Conservation (phyloP, 1,140 invertebrate species). For the Pseudomyrmex flavicornis region DNA sequence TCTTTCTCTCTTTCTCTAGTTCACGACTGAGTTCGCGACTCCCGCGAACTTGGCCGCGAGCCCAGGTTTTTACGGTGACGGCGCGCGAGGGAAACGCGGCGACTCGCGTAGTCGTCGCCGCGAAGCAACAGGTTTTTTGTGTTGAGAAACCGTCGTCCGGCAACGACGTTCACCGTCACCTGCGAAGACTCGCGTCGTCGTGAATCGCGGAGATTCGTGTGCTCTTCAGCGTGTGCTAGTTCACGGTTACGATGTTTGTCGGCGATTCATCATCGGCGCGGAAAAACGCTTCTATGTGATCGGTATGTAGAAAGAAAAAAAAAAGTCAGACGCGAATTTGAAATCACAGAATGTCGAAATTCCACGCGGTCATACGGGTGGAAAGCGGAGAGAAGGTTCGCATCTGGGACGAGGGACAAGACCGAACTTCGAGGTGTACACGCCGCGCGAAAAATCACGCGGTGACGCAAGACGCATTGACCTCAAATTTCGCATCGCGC, state of each 20-base stretch:
- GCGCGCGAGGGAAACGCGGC: conserved; percentile 26
- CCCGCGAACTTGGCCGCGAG: conserved; percentile 36
- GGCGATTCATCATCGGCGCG: no score
- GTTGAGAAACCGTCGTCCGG: conserved; percentile 41
- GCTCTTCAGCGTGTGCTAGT: no score
- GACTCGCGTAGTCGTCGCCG: conserved; percentile 42
- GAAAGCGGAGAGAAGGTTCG: neutral
- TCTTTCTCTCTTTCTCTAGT: neutral
- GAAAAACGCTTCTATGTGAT: neutral
- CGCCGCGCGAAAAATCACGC: conserved; percentile 2
- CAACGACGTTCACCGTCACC: conserved; percentile 41
- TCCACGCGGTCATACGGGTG: neutral
- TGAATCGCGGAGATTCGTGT: neutral
- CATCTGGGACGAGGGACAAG: neutral
- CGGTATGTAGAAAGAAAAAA: neutral
- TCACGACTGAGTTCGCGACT: neutral
- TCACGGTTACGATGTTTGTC: neutral
- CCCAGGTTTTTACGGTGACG: conserved; percentile 16
- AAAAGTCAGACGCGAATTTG: neutral
- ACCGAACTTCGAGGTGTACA: neutral
- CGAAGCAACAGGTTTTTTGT: conserved; percentile 77
- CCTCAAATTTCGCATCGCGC: conserved; percentile 24
- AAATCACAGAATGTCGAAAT: conserved; percentile 9
- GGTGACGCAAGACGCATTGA: conserved; percentile 23
- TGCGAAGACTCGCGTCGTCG: neutral